Conservation (phyloP, 2,113 vertebrate species). For the Pterocles orientalis region DNA sequence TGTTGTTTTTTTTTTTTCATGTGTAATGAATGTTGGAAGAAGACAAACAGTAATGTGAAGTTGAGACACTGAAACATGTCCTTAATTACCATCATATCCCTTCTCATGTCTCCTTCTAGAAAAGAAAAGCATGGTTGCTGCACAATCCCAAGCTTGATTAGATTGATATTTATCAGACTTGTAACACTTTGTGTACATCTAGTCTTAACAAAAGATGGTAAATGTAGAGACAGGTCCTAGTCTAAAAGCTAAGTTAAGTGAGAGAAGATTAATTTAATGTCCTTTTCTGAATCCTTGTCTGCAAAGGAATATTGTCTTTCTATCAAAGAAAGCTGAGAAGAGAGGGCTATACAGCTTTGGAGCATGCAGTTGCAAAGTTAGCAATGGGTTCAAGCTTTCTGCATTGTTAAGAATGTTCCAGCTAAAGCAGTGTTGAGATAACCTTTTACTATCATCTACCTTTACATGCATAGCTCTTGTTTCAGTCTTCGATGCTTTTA, state of each 20-base stretch:
- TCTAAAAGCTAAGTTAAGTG: neutral
- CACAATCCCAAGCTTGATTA: neutral
- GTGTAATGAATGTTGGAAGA: neutral
- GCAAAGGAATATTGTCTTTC: neutral
- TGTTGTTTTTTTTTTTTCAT: fast-evolving
- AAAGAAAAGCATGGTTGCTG: neutral
- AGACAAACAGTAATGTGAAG: neutral
- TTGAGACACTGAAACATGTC: neutral
- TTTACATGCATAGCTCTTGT: fast-evolving
- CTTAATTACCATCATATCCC: neutral
- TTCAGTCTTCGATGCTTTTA: neutral
- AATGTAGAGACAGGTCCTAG: neutral
- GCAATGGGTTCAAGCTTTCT: neutral
- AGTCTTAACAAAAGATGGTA: neutral
- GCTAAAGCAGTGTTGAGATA: neutral
- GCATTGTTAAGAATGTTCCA: neutral
- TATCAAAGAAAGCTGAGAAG: neutral
- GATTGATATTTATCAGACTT: neutral
- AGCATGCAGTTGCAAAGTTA: neutral
- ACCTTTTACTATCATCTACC: neutral
- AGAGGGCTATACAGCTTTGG: neutral
- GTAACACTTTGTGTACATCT: neutral
- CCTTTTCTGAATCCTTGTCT: neutral
- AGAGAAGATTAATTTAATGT: neutral
- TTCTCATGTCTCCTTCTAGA: neutral